These are phyloP conservation scores for Acrobeloides nanus DNA, from an alignment of 2,888 invertebrate genomes.

Conservation along the genomic window DNA sequence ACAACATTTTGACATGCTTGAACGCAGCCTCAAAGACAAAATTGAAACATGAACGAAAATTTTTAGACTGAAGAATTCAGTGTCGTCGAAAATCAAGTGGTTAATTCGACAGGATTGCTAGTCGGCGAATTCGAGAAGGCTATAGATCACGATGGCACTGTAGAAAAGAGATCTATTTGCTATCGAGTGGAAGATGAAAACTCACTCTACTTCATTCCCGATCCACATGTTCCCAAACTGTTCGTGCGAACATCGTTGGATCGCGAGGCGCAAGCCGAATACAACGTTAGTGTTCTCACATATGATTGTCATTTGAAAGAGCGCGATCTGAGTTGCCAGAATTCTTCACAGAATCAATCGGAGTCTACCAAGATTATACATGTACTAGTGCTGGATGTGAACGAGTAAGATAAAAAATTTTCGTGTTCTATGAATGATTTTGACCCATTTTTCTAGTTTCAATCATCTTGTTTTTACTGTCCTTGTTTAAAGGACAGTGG, in stretches of 20 bases:
- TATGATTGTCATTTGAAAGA: conserved; percentile 7
- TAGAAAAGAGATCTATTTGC: conserved; percentile 5
- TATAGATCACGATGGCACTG: conserved; percentile 1
- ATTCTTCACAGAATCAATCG: conserved; percentile 3
- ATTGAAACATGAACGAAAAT: too few species aligned
- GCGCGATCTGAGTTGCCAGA: conserved; percentile 6
- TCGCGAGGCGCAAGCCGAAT: not conserved
- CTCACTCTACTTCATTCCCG: not conserved
- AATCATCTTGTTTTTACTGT: too few species aligned
- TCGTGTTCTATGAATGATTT: too few species aligned
- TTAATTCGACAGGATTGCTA: not conserved
- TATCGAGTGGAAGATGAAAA: not conserved
- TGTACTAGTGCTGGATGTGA: not conserved
- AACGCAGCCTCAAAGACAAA: too few species aligned
- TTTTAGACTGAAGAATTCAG: not conserved
- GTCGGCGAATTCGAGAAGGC: not conserved
- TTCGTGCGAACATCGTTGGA: not conserved
- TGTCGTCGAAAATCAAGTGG: not conserved
- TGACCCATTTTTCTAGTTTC: too few species aligned
- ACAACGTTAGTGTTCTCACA: not conserved
- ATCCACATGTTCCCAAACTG: not conserved
- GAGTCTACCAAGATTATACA: conserved; percentile 8
- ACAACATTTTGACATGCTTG: too few species aligned
- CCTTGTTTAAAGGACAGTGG: too few species aligned
- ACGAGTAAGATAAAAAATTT: too few species aligned